These are phyloP conservation scores for Empidonax alnorum DNA, from an alignment of 2,113 vertebrate genomes.

Conservation along the genomic window DNA sequence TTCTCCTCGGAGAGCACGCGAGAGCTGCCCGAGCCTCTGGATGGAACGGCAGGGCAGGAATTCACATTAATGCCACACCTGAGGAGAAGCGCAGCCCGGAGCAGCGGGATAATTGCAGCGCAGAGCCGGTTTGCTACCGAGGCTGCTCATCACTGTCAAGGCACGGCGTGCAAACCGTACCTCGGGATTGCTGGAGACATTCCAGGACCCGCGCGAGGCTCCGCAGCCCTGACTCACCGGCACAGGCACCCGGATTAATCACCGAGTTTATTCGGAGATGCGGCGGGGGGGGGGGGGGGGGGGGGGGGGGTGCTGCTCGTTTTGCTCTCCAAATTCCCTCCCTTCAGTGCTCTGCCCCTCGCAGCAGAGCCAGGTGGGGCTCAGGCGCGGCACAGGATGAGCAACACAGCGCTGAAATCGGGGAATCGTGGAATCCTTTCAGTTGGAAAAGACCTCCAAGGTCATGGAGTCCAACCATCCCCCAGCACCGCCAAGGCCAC, in stretches of 20 bases:
- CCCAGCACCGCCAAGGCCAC: neutral
- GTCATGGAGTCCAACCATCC: neutral
- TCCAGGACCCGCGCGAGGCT: neutral
- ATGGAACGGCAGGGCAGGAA: constrained; percentile 57
- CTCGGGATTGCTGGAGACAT: neutral
- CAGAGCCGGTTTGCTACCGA: neutral
- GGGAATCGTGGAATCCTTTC: neutral
- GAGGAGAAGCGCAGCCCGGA: neutral
- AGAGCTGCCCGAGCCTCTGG: constrained; percentile 42
- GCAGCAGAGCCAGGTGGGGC: neutral
- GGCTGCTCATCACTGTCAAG: neutral
- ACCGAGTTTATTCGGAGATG: neutral
- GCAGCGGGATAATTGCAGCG: neutral
- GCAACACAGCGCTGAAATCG: fast-evolving
- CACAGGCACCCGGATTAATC: neutral
- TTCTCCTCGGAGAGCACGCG: constrained; percentile 51
- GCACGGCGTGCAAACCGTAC: neutral
- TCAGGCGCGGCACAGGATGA: neutral
- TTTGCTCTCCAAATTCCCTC: neutral
- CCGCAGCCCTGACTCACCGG: neutral
- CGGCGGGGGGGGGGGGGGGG: too few relatives aligned
- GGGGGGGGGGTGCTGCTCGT: neutral
- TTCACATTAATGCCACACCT: constrained; percentile 78
- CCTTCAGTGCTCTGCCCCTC: fast-evolving
- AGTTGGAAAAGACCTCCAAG: neutral